Evolutionary conservation across 2,113 vertebrate genomes (phyloP).

Genomic region (Cryptotis parvus): DNA sequence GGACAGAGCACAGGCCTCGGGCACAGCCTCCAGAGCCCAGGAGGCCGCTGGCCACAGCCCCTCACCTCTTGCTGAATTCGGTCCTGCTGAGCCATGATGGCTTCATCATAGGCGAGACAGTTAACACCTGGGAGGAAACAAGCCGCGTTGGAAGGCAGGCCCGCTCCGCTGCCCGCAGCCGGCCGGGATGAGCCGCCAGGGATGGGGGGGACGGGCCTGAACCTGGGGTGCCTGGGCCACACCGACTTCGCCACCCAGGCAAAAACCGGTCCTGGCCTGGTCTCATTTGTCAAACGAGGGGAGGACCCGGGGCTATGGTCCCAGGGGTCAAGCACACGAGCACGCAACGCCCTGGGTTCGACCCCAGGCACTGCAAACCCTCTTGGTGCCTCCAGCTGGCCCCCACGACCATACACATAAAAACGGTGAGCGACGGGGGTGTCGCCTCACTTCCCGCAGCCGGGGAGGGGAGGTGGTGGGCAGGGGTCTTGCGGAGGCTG

Average conservation of each 20-base stretch:
- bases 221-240: background rate
- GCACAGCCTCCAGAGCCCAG: background rate
- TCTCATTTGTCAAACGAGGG: background rate
- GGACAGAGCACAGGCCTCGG: background rate
- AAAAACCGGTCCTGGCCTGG: background rate
- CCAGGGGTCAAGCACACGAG: too few species aligned
- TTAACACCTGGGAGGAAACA: constrained; percentile 89
- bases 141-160: background rate
- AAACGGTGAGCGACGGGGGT: background rate
- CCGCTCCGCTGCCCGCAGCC: background rate
- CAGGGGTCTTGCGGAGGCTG: constrained; percentile 33
- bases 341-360: too few species aligned
- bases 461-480: background rate
- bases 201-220: background rate
- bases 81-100: constrained; percentile 96
- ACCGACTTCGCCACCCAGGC: background rate
- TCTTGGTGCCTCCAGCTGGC: too few species aligned
- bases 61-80: constrained; percentile 96
- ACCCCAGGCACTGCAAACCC: too few species aligned
- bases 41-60: background rate
- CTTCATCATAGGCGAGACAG: constrained; percentile 95
- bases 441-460: background rate
- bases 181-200: background rate
- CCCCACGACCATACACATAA: too few species aligned
- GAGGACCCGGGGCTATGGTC: too few species aligned